phyloP scores from a whole-genome alignment of 2,113 vertebrate genomes.

The Pogona vitticeps region DNA sequence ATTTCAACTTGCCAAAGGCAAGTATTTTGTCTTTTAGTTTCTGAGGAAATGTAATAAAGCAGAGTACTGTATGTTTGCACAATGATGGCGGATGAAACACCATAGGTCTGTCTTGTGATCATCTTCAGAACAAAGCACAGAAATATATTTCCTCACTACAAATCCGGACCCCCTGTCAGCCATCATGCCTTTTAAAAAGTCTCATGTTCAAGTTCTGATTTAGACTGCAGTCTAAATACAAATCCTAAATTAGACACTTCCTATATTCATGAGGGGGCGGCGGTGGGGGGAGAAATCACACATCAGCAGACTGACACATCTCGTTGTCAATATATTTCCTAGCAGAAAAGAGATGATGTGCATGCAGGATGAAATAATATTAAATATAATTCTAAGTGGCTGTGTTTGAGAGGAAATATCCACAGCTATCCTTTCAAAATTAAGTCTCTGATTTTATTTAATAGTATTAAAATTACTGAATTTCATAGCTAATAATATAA shows the following conservation, averaged over 20 bases:
- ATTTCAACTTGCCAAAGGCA: background rate
- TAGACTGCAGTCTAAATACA: background rate
- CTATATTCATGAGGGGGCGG: no score
- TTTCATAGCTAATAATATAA: background rate
- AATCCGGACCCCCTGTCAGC: no score
- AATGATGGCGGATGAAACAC: background rate
- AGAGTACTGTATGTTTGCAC: background rate
- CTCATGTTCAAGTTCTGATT: no score
- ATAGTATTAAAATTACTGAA: background rate
- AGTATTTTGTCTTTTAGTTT: background rate
- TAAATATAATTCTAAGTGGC: background rate
- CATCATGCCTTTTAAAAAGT: no score
- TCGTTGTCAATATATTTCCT: background rate
- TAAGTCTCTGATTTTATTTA: background rate
- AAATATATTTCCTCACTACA: background rate
- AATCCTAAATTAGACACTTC: no score
- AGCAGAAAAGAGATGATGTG: background rate
- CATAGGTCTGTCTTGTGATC: background rate
- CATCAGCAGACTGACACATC: background rate
- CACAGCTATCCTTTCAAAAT: conserved; percentile 4
- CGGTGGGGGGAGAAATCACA: background rate
- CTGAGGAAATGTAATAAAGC: background rate
- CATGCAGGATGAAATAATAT: background rate
- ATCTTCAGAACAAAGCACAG: background rate
- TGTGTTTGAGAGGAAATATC: background rate